Base-by-base conservation (phyloP, 1,140 invertebrate species). In the Mylabris phalerata region DNA sequence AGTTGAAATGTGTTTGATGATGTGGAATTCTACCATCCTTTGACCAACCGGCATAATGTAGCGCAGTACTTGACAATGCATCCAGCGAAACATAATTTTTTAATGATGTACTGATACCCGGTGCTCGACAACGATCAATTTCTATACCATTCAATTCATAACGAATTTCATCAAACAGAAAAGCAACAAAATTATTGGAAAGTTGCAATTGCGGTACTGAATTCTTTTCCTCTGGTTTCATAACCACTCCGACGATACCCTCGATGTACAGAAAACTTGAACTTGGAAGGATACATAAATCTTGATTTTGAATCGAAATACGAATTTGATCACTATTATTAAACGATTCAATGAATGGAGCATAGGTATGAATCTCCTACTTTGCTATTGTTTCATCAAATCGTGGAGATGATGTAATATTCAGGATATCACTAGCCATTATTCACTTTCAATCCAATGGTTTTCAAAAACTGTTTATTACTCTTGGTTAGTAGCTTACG, bases 81-180 rank as follows among this genome's bases (percentile, higher is more conserved):
- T 49, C 56, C 11, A 66, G 60, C 0, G 70, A 71, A 13, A 70
- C n/a, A 55, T 66, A 72, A 25, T 59, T 64, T 66, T 78, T 78
- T 51, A 78, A 69, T 11, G 71, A 64, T 45, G 56, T 71, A 3
- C 72, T 72, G 3, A 74, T 62, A 38, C 75, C 74, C 3, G 71
- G 66, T 64, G 73, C 71, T 67, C 71, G 72, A 49, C 64, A 68
- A 41, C 63, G 52, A 70, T 79, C 75, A 50, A 78, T 73, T 64
- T 74, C 73, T 2, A 73, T 60, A 26, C 69, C 73, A 62, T 75
- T 75, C 3, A 78, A 5, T 67, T 76, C 73, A 62, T 75, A 78
- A 41, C 73, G 63, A n/a, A 76, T 74, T 60, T 77, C 74, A 58
- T 74, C 69, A 66, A 79, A 78, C 9, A 78, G 57, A 67, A 70